Percentiles rank a stretch among this genome's conserved stretches.
phyloP scores from a whole-genome alignment of 2,797 vertebrate genomes.

The Aphelocoma californica region DNA sequence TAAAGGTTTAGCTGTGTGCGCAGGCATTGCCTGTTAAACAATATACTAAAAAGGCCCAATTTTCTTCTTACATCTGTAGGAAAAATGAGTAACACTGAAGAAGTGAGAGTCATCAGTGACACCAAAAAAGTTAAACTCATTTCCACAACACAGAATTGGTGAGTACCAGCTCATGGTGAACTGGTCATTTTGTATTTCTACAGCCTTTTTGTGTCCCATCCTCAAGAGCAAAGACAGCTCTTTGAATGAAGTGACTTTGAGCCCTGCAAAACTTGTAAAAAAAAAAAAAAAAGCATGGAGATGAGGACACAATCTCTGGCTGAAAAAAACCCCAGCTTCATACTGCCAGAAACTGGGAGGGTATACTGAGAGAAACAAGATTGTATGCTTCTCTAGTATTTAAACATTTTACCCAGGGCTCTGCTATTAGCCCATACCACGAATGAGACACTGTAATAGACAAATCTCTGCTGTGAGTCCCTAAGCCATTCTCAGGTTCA shows the following conservation, averaged over 20 bases:
- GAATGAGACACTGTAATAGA: not conserved
- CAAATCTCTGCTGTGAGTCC: not conserved
- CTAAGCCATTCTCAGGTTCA: not conserved
- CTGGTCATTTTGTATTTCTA: not conserved
- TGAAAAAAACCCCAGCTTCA: not conserved
- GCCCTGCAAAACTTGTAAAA: not conserved
- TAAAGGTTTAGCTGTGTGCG: not conserved
- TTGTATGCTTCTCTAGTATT: not conserved
- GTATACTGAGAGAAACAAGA: not conserved
- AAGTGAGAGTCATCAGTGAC: not conserved
- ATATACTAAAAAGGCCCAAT: not conserved
- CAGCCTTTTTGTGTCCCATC: not conserved
- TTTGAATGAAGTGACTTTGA: not conserved
- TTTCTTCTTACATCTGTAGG: not conserved
- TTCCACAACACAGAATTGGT: not conserved
- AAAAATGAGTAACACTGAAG: not conserved
- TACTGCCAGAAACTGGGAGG: not conserved
- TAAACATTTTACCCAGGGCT: not conserved
- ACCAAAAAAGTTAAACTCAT: not conserved
- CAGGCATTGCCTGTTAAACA: not conserved
- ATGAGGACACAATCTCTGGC: not conserved
- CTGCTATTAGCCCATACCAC: not conserved
- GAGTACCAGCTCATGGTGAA: not conserved
- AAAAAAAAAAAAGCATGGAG: not conserved
- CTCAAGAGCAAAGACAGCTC: not conserved